A percentile compares a stretch with the other conserved stretches of the same genome.
phyloP scores from a whole-genome alignment of 2,797 vertebrate genomes.

The Uromys caudimaculatus region DNA sequence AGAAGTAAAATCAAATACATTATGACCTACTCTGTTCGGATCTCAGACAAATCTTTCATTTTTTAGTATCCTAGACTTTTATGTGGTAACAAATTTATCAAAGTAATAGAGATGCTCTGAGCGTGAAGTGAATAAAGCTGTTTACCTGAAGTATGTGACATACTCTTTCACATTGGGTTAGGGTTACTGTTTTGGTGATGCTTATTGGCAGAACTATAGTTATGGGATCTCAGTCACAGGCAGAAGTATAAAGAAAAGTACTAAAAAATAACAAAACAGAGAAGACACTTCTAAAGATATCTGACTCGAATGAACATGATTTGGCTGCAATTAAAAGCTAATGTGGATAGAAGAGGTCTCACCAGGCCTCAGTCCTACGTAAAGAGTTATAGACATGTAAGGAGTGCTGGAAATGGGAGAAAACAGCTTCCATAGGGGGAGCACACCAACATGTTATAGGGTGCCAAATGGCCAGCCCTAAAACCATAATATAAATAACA shows the following conservation, averaged over 20 bases:
- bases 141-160: slow-evolving; percentile 27
- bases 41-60: neutral
- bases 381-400: neutral
- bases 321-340: slow-evolving; percentile 21
- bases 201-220: slow-evolving; percentile 36
- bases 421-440: too few species aligned
- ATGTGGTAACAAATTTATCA: neutral
- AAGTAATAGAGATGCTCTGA: slow-evolving; percentile 6
- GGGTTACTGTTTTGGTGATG: neutral
- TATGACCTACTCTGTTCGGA: neutral
- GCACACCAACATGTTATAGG: neutral
- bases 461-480: neutral
- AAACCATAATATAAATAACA: neutral
- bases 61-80: slow-evolving; percentile 3
- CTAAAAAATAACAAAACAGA: slow-evolving; percentile 64
- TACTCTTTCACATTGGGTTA: neutral
- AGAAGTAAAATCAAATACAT: neutral
- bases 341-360: neutral
- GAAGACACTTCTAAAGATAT: slow-evolving; percentile 45
- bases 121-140: neutral
- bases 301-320: slow-evolving; percentile 48
- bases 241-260: neutral
- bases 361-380: too few species aligned
- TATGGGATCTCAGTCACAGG: neutral
- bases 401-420: neutral